Evolutionary conservation across 2,797 vertebrate species (phyloP).

Genomic region (Alosa sapidissima): DNA sequence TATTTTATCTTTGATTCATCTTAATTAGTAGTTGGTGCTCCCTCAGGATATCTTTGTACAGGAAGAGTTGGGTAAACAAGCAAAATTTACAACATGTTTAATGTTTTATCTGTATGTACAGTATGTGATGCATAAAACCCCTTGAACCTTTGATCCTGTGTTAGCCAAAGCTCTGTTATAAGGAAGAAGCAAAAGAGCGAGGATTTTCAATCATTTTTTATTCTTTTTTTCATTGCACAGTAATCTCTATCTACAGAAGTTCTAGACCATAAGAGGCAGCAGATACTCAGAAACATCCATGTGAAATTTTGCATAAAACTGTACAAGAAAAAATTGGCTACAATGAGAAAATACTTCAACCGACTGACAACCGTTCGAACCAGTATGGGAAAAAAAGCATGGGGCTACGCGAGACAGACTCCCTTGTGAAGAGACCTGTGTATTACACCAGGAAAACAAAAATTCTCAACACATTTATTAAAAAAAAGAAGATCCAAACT

Average conservation of each 20-base stretch:
- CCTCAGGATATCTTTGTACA: too few relatives aligned
- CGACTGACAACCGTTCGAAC: slow-evolving; percentile 72
- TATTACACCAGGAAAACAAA: slow-evolving; percentile 51
- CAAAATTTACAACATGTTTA: not conserved
- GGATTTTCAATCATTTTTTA: slow-evolving; percentile 71
- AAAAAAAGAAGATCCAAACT: not conserved
- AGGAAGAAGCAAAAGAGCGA: not conserved
- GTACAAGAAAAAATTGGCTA: slow-evolving; percentile 80
- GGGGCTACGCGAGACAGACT: slow-evolving; percentile 66
- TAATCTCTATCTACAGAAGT: slow-evolving; percentile 84
- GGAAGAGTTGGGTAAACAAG: too few relatives aligned
- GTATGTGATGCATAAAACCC: too few relatives aligned
- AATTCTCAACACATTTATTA: not conserved
- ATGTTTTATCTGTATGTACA: not conserved
- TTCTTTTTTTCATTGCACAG: slow-evolving; percentile 76
- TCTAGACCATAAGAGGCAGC: slow-evolving; percentile 81
- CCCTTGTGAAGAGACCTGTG: slow-evolving; percentile 61
- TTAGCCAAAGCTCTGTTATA: not conserved
- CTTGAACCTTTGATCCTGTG: not conserved
- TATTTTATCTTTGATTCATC: too few relatives aligned
- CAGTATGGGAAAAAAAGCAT: slow-evolving; percentile 71
- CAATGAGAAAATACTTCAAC: slow-evolving; percentile 81
- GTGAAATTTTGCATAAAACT: slow-evolving; percentile 79
- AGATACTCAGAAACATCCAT: slow-evolving; percentile 84
- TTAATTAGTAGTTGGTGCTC: too few relatives aligned